Percentiles rank a stretch among this genome's conserved stretches.
Evolutionary conservation across 2,888 invertebrate species (phyloP).

Genomic region (Danaus chrysippus): DNA sequence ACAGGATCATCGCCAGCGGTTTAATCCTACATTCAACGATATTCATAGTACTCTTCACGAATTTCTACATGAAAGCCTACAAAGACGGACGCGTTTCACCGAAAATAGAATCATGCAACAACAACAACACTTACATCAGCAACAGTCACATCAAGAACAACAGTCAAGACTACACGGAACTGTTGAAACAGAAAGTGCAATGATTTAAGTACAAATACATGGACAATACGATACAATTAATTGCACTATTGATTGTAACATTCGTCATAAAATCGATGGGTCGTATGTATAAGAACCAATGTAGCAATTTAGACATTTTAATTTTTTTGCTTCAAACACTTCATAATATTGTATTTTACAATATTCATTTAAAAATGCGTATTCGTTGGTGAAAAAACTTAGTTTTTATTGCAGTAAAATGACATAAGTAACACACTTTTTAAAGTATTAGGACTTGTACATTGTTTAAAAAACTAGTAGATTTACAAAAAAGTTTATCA

Average conservation of each 20-base stretch:
- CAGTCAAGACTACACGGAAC: slow-evolving; percentile 45
- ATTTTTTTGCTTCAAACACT: too few species aligned
- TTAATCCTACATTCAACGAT: slow-evolving; percentile 89
- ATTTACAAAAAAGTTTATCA: too few species aligned
- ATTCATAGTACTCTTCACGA: slow-evolving; percentile 93
- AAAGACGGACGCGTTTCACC: slow-evolving; percentile 46
- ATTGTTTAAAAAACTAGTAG: too few species aligned
- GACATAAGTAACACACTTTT: too few species aligned
- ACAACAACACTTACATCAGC: slow-evolving; percentile 42
- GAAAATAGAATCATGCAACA: slow-evolving; percentile 42
- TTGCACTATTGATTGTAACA: not conserved
- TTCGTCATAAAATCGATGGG: not conserved
- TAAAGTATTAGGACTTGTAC: too few species aligned
- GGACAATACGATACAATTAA: not conserved
- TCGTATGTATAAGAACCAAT: too few species aligned
- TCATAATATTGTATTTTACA: too few species aligned
- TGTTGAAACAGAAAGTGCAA: slow-evolving; percentile 63
- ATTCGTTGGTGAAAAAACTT: too few species aligned
- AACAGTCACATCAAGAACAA: slow-evolving; percentile 42
- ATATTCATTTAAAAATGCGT: too few species aligned
- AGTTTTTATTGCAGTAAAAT: too few species aligned
- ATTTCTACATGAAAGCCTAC: slow-evolving; percentile 94
- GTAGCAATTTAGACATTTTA: too few species aligned
- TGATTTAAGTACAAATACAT: slow-evolving; percentile 38
- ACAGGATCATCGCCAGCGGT: slow-evolving; percentile 83